Evolutionary conservation across 2,113 vertebrate species (phyloP).

Genomic region (Alectura lathami): DNA sequence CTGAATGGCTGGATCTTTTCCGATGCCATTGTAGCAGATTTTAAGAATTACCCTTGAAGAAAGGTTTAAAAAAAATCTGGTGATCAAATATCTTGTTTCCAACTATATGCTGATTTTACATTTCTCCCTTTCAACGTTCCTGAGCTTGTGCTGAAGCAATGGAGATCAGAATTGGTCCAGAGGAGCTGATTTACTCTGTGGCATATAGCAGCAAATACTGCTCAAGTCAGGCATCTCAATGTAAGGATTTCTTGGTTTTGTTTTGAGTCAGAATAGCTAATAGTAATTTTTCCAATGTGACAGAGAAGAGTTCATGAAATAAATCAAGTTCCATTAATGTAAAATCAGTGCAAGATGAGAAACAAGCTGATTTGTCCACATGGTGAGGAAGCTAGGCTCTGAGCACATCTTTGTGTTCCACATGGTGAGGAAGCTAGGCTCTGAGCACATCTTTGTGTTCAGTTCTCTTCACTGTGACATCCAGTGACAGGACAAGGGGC

Average conservation of each 20-base stretch:
- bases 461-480: no score
- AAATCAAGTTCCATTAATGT: constrained; percentile 31
- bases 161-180: neutral
- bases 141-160: neutral
- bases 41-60: neutral
- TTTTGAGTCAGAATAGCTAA: constrained; percentile 21
- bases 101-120: neutral
- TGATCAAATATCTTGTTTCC: neutral
- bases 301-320: constrained; percentile 7
- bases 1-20: constrained; percentile 3
- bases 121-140: neutral
- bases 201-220: neutral
- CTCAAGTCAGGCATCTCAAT: neutral
- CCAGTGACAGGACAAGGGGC: no score
- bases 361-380: neutral
- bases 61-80: neutral
- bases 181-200: neutral
- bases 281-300: neutral
- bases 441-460: neutral
- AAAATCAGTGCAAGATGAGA: constrained; percentile 6
- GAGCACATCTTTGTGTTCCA: neutral
- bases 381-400: neutral
- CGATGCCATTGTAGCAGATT: neutral
- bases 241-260: neutral
- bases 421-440: neutral